Percentiles rank a stretch among this genome's conserved stretches.
Evolutionary conservation across 1,140 invertebrate genomes (phyloP).

Genomic region (Caerostris darwini): DNA sequence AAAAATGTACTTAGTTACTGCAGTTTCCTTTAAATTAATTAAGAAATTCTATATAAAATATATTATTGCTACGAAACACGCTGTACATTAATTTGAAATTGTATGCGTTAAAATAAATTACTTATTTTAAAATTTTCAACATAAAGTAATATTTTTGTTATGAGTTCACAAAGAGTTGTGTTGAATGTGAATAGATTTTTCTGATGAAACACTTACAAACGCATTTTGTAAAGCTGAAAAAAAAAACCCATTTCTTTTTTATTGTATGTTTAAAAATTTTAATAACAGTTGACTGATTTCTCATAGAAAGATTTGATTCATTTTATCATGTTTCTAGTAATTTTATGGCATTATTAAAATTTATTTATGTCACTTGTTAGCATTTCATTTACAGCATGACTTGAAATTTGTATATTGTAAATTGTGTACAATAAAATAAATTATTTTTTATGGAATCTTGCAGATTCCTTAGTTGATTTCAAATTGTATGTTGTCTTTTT

Average conservation of each 20-base stretch:
- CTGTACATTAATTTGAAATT: no score
- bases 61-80: no score
- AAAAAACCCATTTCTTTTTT: neutral
- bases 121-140: neutral
- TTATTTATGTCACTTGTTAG: neutral
- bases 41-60: no score
- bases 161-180: neutral
- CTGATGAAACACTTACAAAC: neutral
- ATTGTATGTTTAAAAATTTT: neutral
- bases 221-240: neutral
- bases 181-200: neutral
- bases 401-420: slow-evolving; percentile 26
- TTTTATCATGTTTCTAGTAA: neutral
- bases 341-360: neutral
- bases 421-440: slow-evolving; percentile 35
- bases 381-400: neutral
- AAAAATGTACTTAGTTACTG: no score
- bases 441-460: slow-evolving; percentile 17
- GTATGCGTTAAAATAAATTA: no score
- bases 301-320: neutral
- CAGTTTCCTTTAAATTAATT: no score
- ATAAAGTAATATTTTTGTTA: neutral
- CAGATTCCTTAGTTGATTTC: neutral
- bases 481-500: no score
- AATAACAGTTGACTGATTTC: neutral